These are phyloP conservation scores for Drosophila biarmipes DNA, from an alignment of 1,140 invertebrate genomes.

Conservation along the genomic window DNA sequence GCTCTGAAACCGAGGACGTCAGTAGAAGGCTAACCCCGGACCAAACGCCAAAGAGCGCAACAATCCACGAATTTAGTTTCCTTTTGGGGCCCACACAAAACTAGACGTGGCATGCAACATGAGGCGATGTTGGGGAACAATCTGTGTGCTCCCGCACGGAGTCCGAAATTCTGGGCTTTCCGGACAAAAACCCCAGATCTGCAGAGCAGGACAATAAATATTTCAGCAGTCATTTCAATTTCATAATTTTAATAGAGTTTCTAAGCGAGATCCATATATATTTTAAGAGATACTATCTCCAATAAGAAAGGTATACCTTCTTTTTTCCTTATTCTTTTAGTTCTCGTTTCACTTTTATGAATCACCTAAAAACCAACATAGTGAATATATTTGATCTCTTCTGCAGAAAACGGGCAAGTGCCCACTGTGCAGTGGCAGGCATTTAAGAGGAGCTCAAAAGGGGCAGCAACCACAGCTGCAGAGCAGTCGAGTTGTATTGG, in stretches of 20 bases:
- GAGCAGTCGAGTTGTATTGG: slow-evolving; percentile 42
- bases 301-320: too few species aligned
- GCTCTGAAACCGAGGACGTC: slow-evolving; percentile 40
- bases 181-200: too few species aligned
- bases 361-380: too few species aligned
- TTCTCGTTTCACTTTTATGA: too few species aligned
- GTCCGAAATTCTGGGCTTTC: too few species aligned
- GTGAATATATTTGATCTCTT: too few species aligned
- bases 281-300: too few species aligned
- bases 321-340: too few species aligned
- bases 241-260: too few species aligned
- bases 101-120: slow-evolving; percentile 42
- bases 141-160: slow-evolving; percentile 22
- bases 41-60: slow-evolving; percentile 72
- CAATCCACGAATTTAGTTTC: slow-evolving; percentile 80
- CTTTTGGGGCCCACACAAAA: slow-evolving; percentile 64
- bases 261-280: too few species aligned
- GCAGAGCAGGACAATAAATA: background rate
- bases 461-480: slow-evolving; percentile 26
- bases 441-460: background rate
- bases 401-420: too few species aligned
- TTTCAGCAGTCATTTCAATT: too few species aligned
- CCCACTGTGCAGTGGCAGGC: slow-evolving; percentile 13
- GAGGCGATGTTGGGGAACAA: slow-evolving; percentile 43
- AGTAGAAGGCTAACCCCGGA: slow-evolving; percentile 55